Evolutionary conservation across 2,113 vertebrate species (phyloP).

Genomic region (Nestor notabilis): DNA sequence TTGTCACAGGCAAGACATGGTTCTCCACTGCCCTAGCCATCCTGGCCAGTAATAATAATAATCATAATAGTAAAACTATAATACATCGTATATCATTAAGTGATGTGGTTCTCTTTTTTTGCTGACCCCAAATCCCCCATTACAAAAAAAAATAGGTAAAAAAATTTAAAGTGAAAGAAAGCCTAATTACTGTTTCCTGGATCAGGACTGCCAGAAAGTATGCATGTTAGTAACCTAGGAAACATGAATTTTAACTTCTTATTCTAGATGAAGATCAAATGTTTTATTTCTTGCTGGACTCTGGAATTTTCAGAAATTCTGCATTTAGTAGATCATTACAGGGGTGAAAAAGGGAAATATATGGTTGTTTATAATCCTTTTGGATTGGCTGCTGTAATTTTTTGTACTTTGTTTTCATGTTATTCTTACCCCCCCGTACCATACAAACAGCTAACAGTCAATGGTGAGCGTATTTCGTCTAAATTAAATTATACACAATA

Average conservation of each 20-base stretch:
- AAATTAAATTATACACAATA: constrained; percentile 2
- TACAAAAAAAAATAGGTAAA: background rate
- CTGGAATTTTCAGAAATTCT: background rate
- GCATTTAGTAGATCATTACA: background rate
- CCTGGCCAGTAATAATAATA: background rate
- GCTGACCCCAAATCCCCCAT: background rate
- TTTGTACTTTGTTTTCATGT: background rate
- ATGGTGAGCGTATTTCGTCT: background rate
- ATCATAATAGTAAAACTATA: background rate
- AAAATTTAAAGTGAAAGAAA: background rate
- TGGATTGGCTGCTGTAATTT: background rate
- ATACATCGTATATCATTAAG: background rate
- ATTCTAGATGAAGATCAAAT: background rate
- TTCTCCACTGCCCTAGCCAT: background rate
- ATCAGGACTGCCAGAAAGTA: background rate
- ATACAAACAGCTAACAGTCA: background rate
- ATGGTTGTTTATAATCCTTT: background rate
- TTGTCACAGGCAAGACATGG: accelerated
- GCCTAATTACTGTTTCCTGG: background rate
- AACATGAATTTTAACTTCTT: background rate
- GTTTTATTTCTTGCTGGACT: background rate
- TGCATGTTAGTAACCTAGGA: background rate
- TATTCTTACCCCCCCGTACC: background rate
- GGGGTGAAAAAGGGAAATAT: background rate
- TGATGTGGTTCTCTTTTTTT: background rate